These are phyloP conservation scores for Parazoanthus swiftii DNA, from an alignment of 92 coral and sea anemone genomes.

Conservation along the genomic window DNA sequence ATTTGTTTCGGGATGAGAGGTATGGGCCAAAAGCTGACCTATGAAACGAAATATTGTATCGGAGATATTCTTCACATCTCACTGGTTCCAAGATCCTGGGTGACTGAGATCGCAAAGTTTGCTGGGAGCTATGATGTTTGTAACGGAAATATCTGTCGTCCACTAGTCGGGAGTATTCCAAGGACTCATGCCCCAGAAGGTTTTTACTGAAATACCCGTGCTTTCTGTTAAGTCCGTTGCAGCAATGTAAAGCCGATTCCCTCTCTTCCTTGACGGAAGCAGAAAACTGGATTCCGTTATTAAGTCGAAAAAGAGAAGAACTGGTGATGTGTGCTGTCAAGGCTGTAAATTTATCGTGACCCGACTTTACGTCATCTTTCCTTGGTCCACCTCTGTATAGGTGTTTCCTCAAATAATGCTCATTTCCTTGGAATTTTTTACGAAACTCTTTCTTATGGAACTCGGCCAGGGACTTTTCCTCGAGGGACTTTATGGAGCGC, in stretches of 20 bases:
- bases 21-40: conserved; percentile 38
- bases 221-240: conserved; percentile 10
- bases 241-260: conserved; percentile 43
- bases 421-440: conserved; percentile 86
- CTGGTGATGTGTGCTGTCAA: conserved; percentile 20
- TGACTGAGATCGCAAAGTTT: not conserved
- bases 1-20: conserved; percentile 17
- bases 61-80: conserved; percentile 6
- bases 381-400: conserved; percentile 63
- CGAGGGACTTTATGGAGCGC: conserved; percentile 48
- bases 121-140: conserved; percentile 5
- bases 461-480: conserved; percentile 75
- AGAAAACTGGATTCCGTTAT: not conserved
- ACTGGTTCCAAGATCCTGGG: not conserved
- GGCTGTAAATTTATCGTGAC: conserved; percentile 17
- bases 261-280: conserved; percentile 43
- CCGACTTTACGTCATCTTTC: not conserved
- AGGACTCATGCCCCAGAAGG: not conserved
- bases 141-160: not conserved
- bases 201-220: not conserved
- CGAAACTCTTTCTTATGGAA: conserved; percentile 83
- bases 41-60: conserved; percentile 18
- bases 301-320: conserved; percentile 2
- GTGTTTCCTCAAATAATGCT: conserved; percentile 81
- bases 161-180: not conserved